These are phyloP conservation scores for Sebastes iracundus DNA, from an alignment of 2,797 vertebrate species.

Conservation along the genomic window DNA sequence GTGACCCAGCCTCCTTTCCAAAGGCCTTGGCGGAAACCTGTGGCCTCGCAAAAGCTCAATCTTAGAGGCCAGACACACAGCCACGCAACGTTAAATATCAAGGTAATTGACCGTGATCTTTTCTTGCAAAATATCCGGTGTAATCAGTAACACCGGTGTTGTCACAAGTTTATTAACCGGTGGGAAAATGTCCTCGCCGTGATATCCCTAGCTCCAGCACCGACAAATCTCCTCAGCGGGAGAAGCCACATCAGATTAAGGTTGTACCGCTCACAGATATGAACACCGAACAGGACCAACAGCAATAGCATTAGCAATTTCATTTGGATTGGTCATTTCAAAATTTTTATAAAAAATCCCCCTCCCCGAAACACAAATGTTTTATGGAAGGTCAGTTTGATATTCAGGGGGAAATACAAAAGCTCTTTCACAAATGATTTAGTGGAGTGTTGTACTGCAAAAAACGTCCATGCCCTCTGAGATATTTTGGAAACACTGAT, in stretches of 20 bases:
- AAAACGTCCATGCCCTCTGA: slow-evolving; percentile 13
- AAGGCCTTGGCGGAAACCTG: no score
- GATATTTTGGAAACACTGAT: neutral
- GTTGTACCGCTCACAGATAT: slow-evolving; percentile 15
- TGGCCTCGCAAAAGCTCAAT: no score
- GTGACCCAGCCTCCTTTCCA: no score
- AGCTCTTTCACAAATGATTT: slow-evolving; percentile 30
- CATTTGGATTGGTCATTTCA: slow-evolving; percentile 46
- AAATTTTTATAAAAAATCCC: slow-evolving; percentile 55
- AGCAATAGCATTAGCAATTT: slow-evolving; percentile 50
- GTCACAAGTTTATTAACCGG: no score
- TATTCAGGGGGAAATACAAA: slow-evolving; percentile 46
- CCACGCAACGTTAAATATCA: no score
- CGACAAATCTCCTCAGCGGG: neutral
- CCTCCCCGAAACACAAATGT: slow-evolving; percentile 35
- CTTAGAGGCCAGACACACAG: no score
- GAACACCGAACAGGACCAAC: slow-evolving; percentile 20
- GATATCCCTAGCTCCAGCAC: neutral
- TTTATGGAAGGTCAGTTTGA: slow-evolving; percentile 62
- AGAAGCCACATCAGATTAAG: slow-evolving; percentile 26
- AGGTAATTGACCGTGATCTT: no score
- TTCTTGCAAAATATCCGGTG: no score
- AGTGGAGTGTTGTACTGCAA: slow-evolving; percentile 5
- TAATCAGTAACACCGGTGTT: no score
- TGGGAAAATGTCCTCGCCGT: no score